phyloP scores from a whole-genome alignment of 2,113 vertebrate genomes.

The Laticauda laticaudata region DNA sequence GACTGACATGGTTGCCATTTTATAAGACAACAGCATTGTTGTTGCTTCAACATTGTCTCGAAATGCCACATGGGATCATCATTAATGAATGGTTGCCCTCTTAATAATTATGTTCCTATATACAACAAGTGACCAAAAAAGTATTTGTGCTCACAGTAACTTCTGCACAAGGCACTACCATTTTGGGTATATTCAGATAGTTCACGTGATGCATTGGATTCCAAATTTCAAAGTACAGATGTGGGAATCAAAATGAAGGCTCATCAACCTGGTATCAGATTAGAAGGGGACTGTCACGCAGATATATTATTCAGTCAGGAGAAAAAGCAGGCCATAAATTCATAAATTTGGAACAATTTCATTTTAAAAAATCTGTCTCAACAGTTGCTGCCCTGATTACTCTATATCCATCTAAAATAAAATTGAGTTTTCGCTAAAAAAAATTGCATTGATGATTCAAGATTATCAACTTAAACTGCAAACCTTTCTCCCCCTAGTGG shows the following conservation, averaged over 20 bases:
- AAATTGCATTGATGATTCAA: not conserved
- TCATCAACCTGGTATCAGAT: not conserved
- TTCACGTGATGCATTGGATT: not conserved
- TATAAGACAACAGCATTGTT: not conserved
- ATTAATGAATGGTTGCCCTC: not conserved
- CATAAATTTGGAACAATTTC: fast-evolving
- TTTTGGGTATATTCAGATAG: not conserved
- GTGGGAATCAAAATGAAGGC: not conserved
- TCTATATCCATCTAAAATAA: not conserved
- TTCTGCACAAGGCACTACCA: not conserved
- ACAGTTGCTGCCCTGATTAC: not conserved
- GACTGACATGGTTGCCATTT: not conserved
- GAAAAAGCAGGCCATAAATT: not conserved
- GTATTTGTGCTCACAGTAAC: not conserved
- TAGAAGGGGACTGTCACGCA: not conserved
- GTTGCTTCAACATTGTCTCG: not conserved
- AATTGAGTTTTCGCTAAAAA: not conserved
- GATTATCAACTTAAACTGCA: fast-evolving
- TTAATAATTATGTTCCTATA: not conserved
- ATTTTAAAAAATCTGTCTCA: not conserved
- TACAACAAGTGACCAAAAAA: not conserved
- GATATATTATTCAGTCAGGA: not conserved
- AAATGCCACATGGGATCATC: not conserved
- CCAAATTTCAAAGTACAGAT: not conserved
- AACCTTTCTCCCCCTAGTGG: constrained; percentile 37